Conservation (phyloP, 2,797 vertebrate genomes). For the Cuculus canorus region DNA sequence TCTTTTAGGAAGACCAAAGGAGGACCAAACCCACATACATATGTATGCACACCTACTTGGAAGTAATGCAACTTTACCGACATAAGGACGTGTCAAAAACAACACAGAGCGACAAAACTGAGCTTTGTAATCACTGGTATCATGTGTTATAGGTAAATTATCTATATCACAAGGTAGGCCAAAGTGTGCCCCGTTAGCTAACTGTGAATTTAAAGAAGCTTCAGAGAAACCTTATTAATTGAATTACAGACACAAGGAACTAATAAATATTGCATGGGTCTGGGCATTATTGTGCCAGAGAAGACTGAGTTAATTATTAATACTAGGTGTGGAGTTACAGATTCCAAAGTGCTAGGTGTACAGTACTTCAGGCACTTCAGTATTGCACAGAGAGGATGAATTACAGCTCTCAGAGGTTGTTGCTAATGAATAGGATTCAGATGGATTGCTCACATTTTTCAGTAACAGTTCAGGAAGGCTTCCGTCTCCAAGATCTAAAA, state of each 20-base stretch:
- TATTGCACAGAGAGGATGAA: slow-evolving; percentile 21
- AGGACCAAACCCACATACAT: neutral
- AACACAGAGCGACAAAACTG: slow-evolving; percentile 25
- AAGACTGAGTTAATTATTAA: slow-evolving; percentile 78
- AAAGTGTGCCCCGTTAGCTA: slow-evolving; percentile 59
- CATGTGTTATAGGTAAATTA: slow-evolving; percentile 71
- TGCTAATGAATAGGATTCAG: slow-evolving; percentile 41
- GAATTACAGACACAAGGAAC: slow-evolving; percentile 70
- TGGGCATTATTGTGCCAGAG: slow-evolving; percentile 66
- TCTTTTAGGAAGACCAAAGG: neutral
- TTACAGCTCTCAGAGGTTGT: slow-evolving; percentile 54
- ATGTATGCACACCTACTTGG: neutral
- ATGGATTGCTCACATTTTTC: slow-evolving; percentile 49
- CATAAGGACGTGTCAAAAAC: slow-evolving; percentile 61
- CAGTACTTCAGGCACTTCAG: slow-evolving; percentile 8
- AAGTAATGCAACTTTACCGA: slow-evolving; percentile 10
- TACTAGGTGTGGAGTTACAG: slow-evolving; percentile 72
- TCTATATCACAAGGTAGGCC: slow-evolving; percentile 67
- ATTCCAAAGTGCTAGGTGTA: slow-evolving; percentile 57
- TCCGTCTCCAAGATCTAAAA: slow-evolving; percentile 19
- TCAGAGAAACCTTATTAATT: slow-evolving; percentile 73
- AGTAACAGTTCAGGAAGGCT: slow-evolving; percentile 53
- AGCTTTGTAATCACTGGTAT: slow-evolving; percentile 58
- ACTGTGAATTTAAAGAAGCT: slow-evolving; percentile 73
- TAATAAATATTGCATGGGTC: slow-evolving; percentile 73